Evolutionary conservation across 2,113 vertebrate genomes (phyloP).

Genomic region (Lophius piscatorius): DNA sequence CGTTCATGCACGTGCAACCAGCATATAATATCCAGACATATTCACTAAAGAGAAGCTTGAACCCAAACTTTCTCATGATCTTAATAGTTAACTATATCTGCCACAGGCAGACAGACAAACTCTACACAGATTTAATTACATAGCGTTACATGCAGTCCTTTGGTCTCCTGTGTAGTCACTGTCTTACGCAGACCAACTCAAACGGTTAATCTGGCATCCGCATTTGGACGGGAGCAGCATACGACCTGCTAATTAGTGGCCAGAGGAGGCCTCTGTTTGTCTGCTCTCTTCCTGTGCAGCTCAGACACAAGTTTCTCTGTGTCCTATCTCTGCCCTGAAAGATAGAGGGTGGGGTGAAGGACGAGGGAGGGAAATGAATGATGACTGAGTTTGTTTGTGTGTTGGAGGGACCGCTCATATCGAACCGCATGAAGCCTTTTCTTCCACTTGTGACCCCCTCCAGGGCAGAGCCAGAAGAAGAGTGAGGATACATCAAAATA

Average conservation of each 20-base stretch:
- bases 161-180: constrained; percentile 40
- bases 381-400: constrained; percentile 53
- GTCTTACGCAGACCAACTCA: constrained; percentile 9
- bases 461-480: constrained; percentile 1
- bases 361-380: constrained; percentile 52
- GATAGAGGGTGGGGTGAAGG: constrained; percentile 41
- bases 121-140: constrained; percentile 31
- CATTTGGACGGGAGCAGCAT: constrained; percentile 56
- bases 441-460: constrained; percentile 13
- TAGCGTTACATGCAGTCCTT: constrained; percentile 13
- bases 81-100: neutral
- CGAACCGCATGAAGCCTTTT: constrained; percentile 11
- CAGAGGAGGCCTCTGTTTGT: constrained; percentile 77
- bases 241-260: constrained; percentile 79
- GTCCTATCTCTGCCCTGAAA: constrained; percentile 70
- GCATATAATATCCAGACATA: too few species aligned
- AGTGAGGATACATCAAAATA: constrained; percentile 7
- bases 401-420: constrained; percentile 35
- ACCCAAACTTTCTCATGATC: constrained; percentile 28
- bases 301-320: constrained; percentile 78
- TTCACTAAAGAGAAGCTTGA: neutral
- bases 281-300: constrained; percentile 75
- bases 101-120: constrained; percentile 11
- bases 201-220: constrained; percentile 58
- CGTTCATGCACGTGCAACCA: neutral